Evolutionary conservation across 1,140 invertebrate genomes (phyloP).

Genomic region (Kradibia gibbosae): DNA sequence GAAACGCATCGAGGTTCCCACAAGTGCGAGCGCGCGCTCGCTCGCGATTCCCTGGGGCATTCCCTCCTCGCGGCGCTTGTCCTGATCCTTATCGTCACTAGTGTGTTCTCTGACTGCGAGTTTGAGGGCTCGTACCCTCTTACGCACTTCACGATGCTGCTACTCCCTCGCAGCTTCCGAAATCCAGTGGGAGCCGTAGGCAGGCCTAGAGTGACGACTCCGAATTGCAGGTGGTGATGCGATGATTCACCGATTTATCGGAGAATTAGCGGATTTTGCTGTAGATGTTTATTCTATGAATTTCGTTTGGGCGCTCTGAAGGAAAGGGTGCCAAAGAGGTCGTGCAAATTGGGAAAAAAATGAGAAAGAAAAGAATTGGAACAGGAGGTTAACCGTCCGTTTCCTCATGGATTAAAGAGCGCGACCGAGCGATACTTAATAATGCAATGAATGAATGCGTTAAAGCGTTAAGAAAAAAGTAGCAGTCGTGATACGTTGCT

Average conservation of each 20-base stretch:
- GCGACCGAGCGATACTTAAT: neutral
- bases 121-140: no score
- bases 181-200: neutral
- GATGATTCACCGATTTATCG: neutral
- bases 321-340: no score
- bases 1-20: conserved; percentile 25
- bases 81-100: conserved; percentile 12
- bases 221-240: neutral
- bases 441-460: neutral
- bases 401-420: no score
- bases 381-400: no score
- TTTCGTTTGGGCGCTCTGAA: no score
- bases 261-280: neutral
- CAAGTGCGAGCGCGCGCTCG: neutral
- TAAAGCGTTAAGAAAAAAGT: neutral
- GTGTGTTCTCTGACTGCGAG: neutral
- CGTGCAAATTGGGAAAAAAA: no score
- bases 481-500: neutral
- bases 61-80: neutral
- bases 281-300: no score
- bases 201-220: no score
- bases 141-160: no score
- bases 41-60: conserved; percentile 2
- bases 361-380: no score
- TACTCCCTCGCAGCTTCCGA: neutral